phyloP scores from a whole-genome alignment of 30 jellyfish, hydroid and myxozoan species.

The Rhopilema esculentum region DNA sequence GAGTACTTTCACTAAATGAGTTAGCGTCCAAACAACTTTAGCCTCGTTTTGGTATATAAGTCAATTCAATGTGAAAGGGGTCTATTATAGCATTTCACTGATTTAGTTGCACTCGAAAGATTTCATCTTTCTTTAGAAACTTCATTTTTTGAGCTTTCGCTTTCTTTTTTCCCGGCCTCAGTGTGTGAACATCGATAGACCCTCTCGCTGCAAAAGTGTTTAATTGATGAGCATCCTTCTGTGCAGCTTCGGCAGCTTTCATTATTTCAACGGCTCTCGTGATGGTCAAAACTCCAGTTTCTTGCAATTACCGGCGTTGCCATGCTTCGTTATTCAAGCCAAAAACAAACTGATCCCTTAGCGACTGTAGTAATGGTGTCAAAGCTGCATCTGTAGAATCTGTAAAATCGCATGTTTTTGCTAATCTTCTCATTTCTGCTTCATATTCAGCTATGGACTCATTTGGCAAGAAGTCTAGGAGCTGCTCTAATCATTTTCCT shows the following conservation, averaged over 20 bases:
- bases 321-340: conserved; percentile 67
- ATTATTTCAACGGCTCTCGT: conserved; percentile 53
- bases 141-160: conserved; percentile 51
- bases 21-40: background rate
- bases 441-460: conserved; percentile 23
- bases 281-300: conserved; percentile 62
- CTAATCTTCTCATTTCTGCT: conserved; percentile 61
- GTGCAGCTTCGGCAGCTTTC: conserved; percentile 57
- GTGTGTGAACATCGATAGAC: conserved; percentile 45
- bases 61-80: background rate
- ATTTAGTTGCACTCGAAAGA: conserved; percentile 56
- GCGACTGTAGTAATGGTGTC: conserved; percentile 36
- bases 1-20: background rate
- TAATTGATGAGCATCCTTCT: conserved; percentile 55
- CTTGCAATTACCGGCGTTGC: conserved; percentile 74
- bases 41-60: conserved; percentile 6
- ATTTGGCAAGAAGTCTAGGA: conserved; percentile 12
- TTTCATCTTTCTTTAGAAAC: conserved; percentile 55
- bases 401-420: conserved; percentile 74
- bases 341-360: conserved; percentile 54
- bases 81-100: conserved; percentile 48
- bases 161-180: conserved; percentile 56
- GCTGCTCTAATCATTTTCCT: conserved; percentile 32
- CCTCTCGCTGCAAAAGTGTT: conserved; percentile 35
- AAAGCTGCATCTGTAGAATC: conserved; percentile 7